These are phyloP conservation scores for Pituophis catenifer DNA, from an alignment of 2,113 vertebrate genomes.

Conservation along the genomic window DNA sequence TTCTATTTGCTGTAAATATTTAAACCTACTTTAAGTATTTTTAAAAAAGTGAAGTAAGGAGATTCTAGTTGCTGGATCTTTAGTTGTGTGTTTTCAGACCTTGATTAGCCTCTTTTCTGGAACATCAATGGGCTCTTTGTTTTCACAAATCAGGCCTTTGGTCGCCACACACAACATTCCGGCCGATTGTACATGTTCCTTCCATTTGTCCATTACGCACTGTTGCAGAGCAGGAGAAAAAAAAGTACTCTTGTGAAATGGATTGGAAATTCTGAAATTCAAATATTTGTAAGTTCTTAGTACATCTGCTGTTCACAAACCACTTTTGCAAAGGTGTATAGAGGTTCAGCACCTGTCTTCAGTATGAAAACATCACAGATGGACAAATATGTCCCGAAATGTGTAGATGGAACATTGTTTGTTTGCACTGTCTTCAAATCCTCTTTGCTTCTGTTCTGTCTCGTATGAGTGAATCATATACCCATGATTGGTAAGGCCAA, in stretches of 20 bases:
- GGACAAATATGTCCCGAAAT: background rate
- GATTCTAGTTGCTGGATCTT: background rate
- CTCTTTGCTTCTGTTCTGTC: background rate
- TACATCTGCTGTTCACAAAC: conserved; percentile 37
- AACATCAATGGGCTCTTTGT: conserved; percentile 37
- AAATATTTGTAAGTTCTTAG: conserved; percentile 60
- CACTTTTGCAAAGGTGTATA: conserved; percentile 17
- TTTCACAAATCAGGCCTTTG: conserved; percentile 51
- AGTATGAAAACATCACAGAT: background rate
- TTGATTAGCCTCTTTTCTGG: conserved; percentile 32
- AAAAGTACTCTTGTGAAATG: conserved; percentile 59
- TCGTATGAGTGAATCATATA: background rate
- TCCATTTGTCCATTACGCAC: conserved; percentile 36
- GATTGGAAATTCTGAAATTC: conserved; percentile 60
- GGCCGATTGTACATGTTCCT: conserved; percentile 44
- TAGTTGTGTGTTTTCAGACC: conserved; percentile 7
- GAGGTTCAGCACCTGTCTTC: background rate
- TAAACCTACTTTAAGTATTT: background rate
- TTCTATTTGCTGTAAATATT: background rate
- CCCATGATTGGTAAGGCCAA: background rate
- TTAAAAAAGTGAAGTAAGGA: background rate
- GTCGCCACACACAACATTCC: conserved; percentile 34
- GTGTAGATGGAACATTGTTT: background rate
- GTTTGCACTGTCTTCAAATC: background rate
- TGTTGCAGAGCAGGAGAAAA: conserved; percentile 29